phyloP scores from a whole-genome alignment of 2,888 invertebrate species.

The Hirtodrosophila trivittata region DNA sequence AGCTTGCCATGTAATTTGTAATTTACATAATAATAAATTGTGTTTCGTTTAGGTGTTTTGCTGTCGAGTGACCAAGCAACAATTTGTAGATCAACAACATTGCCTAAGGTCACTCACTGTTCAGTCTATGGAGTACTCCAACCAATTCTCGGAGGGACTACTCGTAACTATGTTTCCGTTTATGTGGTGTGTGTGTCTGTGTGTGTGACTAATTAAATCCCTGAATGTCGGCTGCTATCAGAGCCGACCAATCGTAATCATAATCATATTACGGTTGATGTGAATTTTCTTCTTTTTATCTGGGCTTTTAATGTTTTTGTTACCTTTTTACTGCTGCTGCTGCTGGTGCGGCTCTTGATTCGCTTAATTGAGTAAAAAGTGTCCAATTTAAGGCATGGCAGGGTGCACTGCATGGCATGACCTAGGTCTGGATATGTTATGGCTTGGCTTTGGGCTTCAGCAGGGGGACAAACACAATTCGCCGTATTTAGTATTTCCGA shows the following conservation, averaged over 20 bases:
- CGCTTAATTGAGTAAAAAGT: slow-evolving; percentile 81
- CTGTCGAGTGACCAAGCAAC: slow-evolving; percentile 29
- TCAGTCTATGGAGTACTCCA: neutral
- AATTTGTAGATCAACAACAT: slow-evolving; percentile 68
- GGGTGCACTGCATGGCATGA: slow-evolving; percentile 53
- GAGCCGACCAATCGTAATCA: slow-evolving; percentile 17
- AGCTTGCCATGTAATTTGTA: slow-evolving; percentile 72
- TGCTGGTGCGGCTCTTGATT: slow-evolving; percentile 66
- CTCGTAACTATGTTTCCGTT: slow-evolving; percentile 50
- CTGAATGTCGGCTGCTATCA: slow-evolving; percentile 10
- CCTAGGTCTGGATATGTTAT: slow-evolving; percentile 38
- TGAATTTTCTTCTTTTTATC: slow-evolving; percentile 27
- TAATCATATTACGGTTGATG: slow-evolving; percentile 23
- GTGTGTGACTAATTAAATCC: slow-evolving; percentile 54
- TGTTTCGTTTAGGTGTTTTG: slow-evolving; percentile 37
- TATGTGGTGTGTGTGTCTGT: neutral
- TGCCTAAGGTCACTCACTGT: slow-evolving; percentile 63
- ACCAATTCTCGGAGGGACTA: neutral
- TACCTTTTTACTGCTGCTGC: slow-evolving; percentile 17
- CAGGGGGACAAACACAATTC: slow-evolving; percentile 2
- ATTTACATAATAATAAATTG: slow-evolving; percentile 70
- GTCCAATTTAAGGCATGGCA: slow-evolving; percentile 66
- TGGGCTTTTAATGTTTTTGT: slow-evolving; percentile 14
- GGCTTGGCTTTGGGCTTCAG: slow-evolving; percentile 9
- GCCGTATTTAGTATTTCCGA: slow-evolving; percentile 62